Base-by-base conservation (phyloP, 2,113 vertebrate species). In the Prionailurus bengalensis region DNA sequence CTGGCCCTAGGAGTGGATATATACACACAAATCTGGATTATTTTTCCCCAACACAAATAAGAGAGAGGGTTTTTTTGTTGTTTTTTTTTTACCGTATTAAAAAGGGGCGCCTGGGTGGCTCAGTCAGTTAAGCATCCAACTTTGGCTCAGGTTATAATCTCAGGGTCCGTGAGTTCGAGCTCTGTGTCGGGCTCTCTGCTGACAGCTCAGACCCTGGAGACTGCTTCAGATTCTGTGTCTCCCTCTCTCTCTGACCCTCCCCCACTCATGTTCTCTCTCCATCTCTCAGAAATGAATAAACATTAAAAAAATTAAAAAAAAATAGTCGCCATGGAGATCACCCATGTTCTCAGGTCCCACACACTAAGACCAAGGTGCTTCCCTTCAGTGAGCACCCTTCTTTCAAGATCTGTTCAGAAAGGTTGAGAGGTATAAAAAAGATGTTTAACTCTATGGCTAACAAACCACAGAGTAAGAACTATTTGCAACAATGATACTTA, bases 371-470 rank as follows among this genome's bases (percentile, higher is more conserved):
- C 48, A 21, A 7, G 45, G 45, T n/a, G 25, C 55, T 21, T 31
- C 29, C 25, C 5, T 70, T 23, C 16, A 36, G 2, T 4, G 48
- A 33, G 7, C 36, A 13, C 6, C 48, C 23, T 33, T n/a, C 68
- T 23, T 48, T 71, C 27, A 73, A 51, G 4, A 94, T 55, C 45
- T 55, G 33, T 51, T 80, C 16, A 16, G 21, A 83, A 83, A 86
- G 7, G 42, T 63, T 31, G 39, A 61, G 17, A 76, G 11, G 7
- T 70, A 9, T 48, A 29, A 78, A 45, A 93, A 90, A 31, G 27
- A 68, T 70, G 42, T 51, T 12, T 58, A 85, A 78, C 85, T 85
- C n/a, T 7, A 58, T 10, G 19, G 65, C 97, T 82, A 95, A 89
- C 74, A 88, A 89, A 91, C 33, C 8, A 21, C 19, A 42, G 7